These are phyloP conservation scores for Odontamblyopus rebecca DNA, from an alignment of 2,797 vertebrate species.

Conservation along the genomic window DNA sequence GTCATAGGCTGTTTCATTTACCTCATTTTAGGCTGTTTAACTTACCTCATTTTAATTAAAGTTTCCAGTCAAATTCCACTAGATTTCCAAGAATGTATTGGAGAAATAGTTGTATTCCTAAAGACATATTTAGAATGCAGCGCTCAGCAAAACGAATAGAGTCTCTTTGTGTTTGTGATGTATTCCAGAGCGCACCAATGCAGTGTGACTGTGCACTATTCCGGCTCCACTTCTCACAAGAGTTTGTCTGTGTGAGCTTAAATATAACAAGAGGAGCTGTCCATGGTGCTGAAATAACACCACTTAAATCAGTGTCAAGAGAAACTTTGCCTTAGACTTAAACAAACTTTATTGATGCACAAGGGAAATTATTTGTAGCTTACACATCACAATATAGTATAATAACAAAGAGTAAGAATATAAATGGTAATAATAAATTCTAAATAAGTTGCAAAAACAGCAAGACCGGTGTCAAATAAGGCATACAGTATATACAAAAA, in stretches of 20 bases:
- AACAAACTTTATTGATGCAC: too few relatives aligned
- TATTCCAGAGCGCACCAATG: conserved; percentile 13
- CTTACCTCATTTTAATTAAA: too few relatives aligned
- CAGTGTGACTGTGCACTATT: conserved; percentile 29
- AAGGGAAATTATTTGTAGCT: too few relatives aligned
- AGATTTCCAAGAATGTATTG: not conserved
- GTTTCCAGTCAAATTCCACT: not conserved
- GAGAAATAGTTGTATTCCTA: not conserved
- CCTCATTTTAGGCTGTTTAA: too few relatives aligned
- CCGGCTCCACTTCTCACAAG: not conserved
- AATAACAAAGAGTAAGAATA: too few relatives aligned
- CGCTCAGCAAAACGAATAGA: not conserved
- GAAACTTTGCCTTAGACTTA: too few relatives aligned
- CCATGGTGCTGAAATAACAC: conserved; percentile 19
- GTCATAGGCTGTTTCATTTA: too few relatives aligned
- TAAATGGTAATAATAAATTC: too few relatives aligned
- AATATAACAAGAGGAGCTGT: conserved; percentile 39
- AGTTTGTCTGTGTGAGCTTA: conserved; percentile 16
- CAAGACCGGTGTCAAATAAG: too few relatives aligned
- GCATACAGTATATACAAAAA: too few relatives aligned
- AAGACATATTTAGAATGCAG: not conserved
- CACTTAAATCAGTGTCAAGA: not conserved
- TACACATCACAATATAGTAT: too few relatives aligned
- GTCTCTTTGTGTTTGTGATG: conserved; percentile 1
- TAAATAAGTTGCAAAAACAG: too few relatives aligned